phyloP scores from a whole-genome alignment of 2,888 invertebrate species.

The Eupithecia tripunctaria region DNA sequence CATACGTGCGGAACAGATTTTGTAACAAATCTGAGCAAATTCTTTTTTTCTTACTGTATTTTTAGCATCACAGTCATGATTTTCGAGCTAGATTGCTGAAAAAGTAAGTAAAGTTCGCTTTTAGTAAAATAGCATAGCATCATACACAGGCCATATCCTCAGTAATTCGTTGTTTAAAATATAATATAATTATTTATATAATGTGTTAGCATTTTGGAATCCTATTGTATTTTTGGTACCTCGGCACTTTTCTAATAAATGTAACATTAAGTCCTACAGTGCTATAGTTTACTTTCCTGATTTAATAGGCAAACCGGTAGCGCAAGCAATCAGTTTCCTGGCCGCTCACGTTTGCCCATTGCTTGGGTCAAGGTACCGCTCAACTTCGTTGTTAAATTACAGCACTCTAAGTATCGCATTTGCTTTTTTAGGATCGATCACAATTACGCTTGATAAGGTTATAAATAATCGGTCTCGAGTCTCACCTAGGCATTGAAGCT shows the following conservation, averaged over 20 bases:
- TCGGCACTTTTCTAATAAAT: background rate
- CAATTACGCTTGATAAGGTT: conserved; percentile 36
- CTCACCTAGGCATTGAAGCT: conserved; percentile 5
- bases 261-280: background rate
- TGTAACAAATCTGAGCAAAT: too few relatives aligned
- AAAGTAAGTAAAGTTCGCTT: too few relatives aligned
- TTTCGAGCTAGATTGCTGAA: too few relatives aligned
- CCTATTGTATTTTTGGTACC: background rate
- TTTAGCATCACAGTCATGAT: too few relatives aligned
- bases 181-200: too few relatives aligned
- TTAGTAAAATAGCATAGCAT: too few relatives aligned
- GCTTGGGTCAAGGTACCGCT: conserved; percentile 53
- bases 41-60: too few relatives aligned
- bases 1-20: too few relatives aligned
- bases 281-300: background rate
- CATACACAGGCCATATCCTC: too few relatives aligned
- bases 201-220: too few relatives aligned
- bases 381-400: conserved; percentile 50
- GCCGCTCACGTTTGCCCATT: conserved; percentile 39
- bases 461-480: conserved; percentile 10
- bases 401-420: conserved; percentile 51
- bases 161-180: too few relatives aligned
- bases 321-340: background rate
- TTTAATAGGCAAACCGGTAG: conserved; percentile 6
- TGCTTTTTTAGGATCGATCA: conserved; percentile 41